Conservation (phyloP, 2,113 vertebrate genomes). For the Anhinga anhinga region DNA sequence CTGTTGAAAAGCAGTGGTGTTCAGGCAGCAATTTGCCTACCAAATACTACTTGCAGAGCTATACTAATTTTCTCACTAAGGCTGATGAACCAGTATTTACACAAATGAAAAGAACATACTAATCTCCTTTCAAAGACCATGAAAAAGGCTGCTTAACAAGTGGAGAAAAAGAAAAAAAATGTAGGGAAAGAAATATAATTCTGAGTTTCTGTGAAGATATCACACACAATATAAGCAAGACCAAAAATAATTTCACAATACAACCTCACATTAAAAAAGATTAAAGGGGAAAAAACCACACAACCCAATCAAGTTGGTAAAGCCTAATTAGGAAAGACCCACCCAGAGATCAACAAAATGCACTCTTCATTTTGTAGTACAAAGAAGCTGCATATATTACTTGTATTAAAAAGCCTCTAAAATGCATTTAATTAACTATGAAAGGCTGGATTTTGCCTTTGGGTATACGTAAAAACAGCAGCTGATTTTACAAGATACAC, state of each 20-base stretch:
- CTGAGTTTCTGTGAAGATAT: slow-evolving; percentile 18
- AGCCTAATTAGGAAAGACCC: slow-evolving; percentile 47
- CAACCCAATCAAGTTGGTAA: slow-evolving; percentile 18
- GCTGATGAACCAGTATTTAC: slow-evolving; percentile 20
- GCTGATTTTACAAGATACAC: slow-evolving; percentile 35
- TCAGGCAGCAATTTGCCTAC: slow-evolving; percentile 10
- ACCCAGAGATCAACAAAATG: slow-evolving; percentile 43
- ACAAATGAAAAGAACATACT: slow-evolving; percentile 20
- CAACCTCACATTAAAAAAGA: slow-evolving; percentile 30
- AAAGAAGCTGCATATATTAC: slow-evolving; percentile 49
- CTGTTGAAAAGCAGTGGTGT: not conserved
- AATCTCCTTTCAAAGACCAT: slow-evolving; percentile 26
- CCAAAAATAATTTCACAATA: not conserved
- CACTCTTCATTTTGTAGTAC: slow-evolving; percentile 37
- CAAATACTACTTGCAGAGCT: not conserved
- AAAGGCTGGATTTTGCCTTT: slow-evolving; percentile 51
- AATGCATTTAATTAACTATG: slow-evolving; percentile 64
- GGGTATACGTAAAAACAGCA: not conserved
- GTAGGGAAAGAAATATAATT: slow-evolving; percentile 13
- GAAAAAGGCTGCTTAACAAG: slow-evolving; percentile 3
- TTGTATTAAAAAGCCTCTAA: slow-evolving; percentile 42
- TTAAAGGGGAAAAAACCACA: not conserved
- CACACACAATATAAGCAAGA: not conserved
- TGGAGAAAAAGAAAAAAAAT: not conserved
- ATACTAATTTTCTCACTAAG: slow-evolving; percentile 13